These are phyloP conservation scores for Cavia porcellus DNA, from an alignment of 2,113 vertebrate genomes.

Conservation along the genomic window DNA sequence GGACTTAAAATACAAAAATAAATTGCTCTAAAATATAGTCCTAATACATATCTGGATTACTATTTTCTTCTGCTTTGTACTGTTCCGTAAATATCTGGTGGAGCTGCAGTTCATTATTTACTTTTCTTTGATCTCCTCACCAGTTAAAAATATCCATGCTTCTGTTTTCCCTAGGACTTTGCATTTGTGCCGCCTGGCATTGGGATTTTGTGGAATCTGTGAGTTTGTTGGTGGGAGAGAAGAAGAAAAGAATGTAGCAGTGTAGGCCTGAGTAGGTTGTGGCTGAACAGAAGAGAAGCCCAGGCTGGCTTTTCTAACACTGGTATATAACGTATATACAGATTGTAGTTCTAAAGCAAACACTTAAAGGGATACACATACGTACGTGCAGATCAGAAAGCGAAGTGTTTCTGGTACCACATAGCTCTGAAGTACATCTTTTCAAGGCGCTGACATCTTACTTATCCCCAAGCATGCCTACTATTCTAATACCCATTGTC, in stretches of 20 bases:
- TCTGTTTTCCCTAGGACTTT: slow-evolving; percentile 54
- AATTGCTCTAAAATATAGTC: slow-evolving; percentile 55
- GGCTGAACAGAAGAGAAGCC: background rate
- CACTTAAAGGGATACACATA: background rate
- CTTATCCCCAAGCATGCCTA: background rate
- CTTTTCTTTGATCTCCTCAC: slow-evolving; percentile 63
- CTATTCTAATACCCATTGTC: background rate
- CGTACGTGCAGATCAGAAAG: background rate
- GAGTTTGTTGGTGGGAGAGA: slow-evolving; percentile 47
- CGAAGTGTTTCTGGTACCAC: background rate
- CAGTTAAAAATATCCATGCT: slow-evolving; percentile 57
- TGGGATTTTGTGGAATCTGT: slow-evolving; percentile 71
- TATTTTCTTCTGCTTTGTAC: slow-evolving; percentile 63
- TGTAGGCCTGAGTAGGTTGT: background rate
- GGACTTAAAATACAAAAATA: slow-evolving; percentile 57
- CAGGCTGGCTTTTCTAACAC: background rate
- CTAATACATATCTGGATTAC: slow-evolving; percentile 60
- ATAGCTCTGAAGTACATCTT: background rate
- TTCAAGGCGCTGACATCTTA: background rate
- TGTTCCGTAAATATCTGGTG: slow-evolving; percentile 84
- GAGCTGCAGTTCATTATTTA: slow-evolving; percentile 33
- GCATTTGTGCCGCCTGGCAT: slow-evolving; percentile 27
- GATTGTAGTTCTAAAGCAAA: background rate
- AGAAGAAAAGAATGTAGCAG: slow-evolving; percentile 39
- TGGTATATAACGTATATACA: background rate